Percentiles rank a stretch among this genome's conserved stretches.
Evolutionary conservation across 2,888 invertebrate genomes (phyloP).

Genomic region (Aproaerema taeniolella): DNA sequence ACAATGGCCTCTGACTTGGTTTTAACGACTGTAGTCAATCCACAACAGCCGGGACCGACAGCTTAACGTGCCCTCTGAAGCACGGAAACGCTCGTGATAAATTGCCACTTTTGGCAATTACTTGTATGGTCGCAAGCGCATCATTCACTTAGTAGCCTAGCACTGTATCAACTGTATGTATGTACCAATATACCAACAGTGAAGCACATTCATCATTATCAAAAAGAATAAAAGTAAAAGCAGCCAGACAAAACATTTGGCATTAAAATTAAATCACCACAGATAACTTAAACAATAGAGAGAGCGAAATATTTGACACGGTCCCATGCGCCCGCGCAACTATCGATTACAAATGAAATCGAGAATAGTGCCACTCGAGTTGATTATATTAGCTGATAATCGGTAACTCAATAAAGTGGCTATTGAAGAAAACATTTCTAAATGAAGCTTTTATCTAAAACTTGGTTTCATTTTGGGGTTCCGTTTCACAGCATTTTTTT

Average conservation of each 20-base stretch:
- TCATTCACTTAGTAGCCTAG: no score
- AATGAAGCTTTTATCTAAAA: conserved; percentile 5
- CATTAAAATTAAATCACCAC: conserved; percentile 36
- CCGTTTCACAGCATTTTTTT: conserved; percentile 1
- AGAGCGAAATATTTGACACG: conserved; percentile 38
- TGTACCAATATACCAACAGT: no score
- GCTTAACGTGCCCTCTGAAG: no score
- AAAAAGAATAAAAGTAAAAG: conserved; percentile 41
- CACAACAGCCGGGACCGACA: no score
- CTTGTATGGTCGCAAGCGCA: no score
- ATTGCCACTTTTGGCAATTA: no score
- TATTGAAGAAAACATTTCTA: conserved; percentile 9
- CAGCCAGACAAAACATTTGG: conserved; percentile 32
- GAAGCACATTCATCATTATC: conserved; percentile 5
- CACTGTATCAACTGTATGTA: no score
- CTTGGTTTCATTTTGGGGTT: no score
- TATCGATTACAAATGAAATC: conserved; percentile 53
- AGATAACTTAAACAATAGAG: conserved; percentile 60
- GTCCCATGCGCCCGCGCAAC: conserved; percentile 31
- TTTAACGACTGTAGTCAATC: no score
- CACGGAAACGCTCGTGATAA: no score
- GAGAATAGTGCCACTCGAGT: conserved; percentile 33
- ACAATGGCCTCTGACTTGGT: no score
- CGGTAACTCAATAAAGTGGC: conserved; percentile 26
- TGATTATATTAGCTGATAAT: conserved; percentile 27